These are phyloP conservation scores for Petrolisthes manimaculis DNA, from an alignment of 2,888 invertebrate genomes.

Conservation along the genomic window DNA sequence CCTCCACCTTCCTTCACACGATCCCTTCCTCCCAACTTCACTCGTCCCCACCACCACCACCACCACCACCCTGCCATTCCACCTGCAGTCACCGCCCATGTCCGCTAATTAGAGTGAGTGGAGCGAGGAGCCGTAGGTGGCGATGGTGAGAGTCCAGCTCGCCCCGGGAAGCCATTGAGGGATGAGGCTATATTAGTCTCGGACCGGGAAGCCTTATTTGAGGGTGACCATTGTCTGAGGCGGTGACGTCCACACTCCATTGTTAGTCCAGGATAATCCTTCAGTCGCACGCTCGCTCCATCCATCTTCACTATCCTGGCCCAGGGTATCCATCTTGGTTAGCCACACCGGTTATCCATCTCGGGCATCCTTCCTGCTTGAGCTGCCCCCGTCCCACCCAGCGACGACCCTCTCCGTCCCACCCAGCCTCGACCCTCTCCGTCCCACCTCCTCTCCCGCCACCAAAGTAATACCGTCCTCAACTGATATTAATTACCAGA, in stretches of 20 bases:
- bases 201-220: conserved; percentile 13
- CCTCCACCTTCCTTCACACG: neutral
- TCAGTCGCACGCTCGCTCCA: conserved; percentile 6
- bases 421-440: no score
- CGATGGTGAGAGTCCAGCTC: neutral
- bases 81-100: neutral
- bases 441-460: conserved; percentile 10
- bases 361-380: neutral
- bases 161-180: conserved; percentile 13
- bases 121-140: neutral
- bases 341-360: conserved; percentile 23
- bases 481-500: conserved; percentile 47
- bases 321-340: conserved; percentile 37
- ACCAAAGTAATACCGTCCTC: conserved; percentile 36
- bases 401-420: no score
- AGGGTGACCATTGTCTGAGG: conserved; percentile 18
- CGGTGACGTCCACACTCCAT: conserved; percentile 23
- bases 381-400: no score
- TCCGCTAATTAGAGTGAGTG: conserved; percentile 22
- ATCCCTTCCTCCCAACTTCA: neutral
- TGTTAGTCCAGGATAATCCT: conserved; percentile 21
- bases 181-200: conserved; percentile 12
- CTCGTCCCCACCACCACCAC: neutral
- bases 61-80: neutral
- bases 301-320: conserved; percentile 37